These are phyloP conservation scores for Acrobasis suavella DNA, from an alignment of 2,888 invertebrate genomes.

Conservation along the genomic window DNA sequence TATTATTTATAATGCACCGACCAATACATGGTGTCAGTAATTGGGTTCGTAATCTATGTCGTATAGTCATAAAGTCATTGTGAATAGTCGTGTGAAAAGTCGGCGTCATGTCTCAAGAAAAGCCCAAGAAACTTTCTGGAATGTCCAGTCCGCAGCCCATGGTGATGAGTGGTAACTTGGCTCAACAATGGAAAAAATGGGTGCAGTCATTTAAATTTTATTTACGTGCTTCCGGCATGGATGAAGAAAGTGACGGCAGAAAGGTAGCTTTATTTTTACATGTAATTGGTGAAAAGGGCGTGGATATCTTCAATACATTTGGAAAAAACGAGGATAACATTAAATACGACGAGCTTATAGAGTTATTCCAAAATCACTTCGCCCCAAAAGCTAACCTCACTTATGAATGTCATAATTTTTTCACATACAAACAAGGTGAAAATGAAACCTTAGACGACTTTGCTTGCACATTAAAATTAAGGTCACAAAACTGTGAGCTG, in stretches of 20 bases:
- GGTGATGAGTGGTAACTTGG: constrained; percentile 26
- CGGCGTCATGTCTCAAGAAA: not conserved
- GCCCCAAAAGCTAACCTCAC: constrained; percentile 28
- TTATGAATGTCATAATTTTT: constrained; percentile 31
- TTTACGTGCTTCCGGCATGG: constrained; percentile 27
- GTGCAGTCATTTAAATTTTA: constrained; percentile 29
- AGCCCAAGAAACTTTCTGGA: constrained; percentile 13
- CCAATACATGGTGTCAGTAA: too few species aligned
- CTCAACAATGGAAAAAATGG: constrained; percentile 30
- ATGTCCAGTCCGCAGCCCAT: constrained; percentile 26
- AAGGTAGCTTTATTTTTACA: constrained; percentile 30
- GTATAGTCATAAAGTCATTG: too few species aligned
- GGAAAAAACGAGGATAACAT: constrained; percentile 26
- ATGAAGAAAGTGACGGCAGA: constrained; percentile 29
- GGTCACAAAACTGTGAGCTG: constrained; percentile 29
- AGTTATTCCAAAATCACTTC: constrained; percentile 7
- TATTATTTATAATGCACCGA: too few species aligned
- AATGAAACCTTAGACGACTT: constrained; percentile 31
- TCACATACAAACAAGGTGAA: constrained; percentile 31
- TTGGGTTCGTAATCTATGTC: too few species aligned
- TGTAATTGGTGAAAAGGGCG: constrained; percentile 29
- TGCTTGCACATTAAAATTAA: constrained; percentile 26
- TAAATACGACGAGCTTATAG: constrained; percentile 2
- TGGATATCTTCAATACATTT: constrained; percentile 29
- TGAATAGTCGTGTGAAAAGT: too few species aligned